phyloP scores from a whole-genome alignment of 1,140 invertebrate species.

The Bombus consobrinus region DNA sequence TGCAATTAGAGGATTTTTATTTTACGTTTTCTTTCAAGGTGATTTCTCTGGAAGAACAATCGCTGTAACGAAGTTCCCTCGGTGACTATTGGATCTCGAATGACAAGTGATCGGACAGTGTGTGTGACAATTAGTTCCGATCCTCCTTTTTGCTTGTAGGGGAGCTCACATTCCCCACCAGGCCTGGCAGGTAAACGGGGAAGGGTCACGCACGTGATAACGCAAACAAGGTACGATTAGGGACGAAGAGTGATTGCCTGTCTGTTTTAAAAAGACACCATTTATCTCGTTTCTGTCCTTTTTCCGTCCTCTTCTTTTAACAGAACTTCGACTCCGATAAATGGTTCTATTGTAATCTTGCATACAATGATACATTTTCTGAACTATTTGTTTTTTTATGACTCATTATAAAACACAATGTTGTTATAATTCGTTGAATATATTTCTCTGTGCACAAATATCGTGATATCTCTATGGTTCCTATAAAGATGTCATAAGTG shows the following conservation, averaged over 20 bases:
- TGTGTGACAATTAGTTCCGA: conserved; percentile 74
- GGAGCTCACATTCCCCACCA: conserved; percentile 46
- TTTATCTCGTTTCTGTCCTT: not conserved
- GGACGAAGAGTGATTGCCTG: conserved; percentile 21
- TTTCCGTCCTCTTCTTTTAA: not conserved
- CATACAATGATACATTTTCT: not conserved
- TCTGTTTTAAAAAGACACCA: not conserved
- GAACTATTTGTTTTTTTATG: too few species aligned
- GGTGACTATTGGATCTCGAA: conserved; percentile 70
- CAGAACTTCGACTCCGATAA: not conserved
- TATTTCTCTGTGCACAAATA: not conserved
- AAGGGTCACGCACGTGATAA: conserved; percentile 35
- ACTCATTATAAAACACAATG: too few species aligned
- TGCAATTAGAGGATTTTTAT: not conserved
- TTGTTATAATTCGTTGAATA: not conserved
- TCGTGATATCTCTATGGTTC: too few species aligned
- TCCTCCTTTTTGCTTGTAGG: conserved; percentile 69
- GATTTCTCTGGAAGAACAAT: conserved; percentile 45
- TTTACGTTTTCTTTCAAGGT: not conserved
- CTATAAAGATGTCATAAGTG: too few species aligned
- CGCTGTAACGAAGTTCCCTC: conserved; percentile 35
- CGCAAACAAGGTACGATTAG: conserved; percentile 37
- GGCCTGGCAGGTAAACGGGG: not conserved
- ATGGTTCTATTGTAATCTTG: not conserved
- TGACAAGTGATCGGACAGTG: conserved; percentile 75